Conservation (phyloP, 2,888 invertebrate species). For the Aphelenchoides bicaudatus region DNA sequence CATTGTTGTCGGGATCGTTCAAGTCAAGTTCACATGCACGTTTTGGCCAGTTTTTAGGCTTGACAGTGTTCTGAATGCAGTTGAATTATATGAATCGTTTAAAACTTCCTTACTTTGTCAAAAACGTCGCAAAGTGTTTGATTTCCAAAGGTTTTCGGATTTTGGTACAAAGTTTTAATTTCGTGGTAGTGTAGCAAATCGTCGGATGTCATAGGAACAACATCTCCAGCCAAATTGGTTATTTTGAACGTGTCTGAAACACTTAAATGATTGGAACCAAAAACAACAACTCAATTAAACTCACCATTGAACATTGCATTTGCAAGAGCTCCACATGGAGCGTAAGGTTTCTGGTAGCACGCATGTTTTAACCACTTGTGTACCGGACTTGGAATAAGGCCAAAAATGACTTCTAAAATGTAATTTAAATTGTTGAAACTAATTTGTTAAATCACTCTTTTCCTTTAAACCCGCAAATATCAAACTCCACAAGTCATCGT, state of each 20-base stretch:
- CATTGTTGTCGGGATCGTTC: constrained; percentile 61
- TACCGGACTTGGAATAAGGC: too few species aligned
- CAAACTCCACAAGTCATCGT: too few species aligned
- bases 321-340: constrained; percentile 95
- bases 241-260: neutral
- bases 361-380: too few species aligned
- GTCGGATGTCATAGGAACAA: neutral
- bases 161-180: neutral
- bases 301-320: constrained; percentile 91
- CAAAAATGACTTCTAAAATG: too few species aligned
- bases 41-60: neutral
- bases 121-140: neutral
- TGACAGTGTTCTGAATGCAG: neutral
- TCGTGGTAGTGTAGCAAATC: neutral
- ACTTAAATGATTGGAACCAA: constrained; percentile 65
- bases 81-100: neutral
- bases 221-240: neutral
- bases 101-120: too few species aligned
- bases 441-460: too few species aligned
- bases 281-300: constrained; percentile 8
- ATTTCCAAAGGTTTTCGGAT: neutral
- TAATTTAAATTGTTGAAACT: too few species aligned
- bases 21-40: constrained; percentile 73
- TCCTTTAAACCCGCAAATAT: too few species aligned
- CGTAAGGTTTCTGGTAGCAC: constrained; percentile 62